A percentile compares a stretch with the other conserved stretches of the same genome.
These are phyloP conservation scores for Microcebus tavaratra DNA, from an alignment of 2,113 vertebrate species.

Conservation along the genomic window DNA sequence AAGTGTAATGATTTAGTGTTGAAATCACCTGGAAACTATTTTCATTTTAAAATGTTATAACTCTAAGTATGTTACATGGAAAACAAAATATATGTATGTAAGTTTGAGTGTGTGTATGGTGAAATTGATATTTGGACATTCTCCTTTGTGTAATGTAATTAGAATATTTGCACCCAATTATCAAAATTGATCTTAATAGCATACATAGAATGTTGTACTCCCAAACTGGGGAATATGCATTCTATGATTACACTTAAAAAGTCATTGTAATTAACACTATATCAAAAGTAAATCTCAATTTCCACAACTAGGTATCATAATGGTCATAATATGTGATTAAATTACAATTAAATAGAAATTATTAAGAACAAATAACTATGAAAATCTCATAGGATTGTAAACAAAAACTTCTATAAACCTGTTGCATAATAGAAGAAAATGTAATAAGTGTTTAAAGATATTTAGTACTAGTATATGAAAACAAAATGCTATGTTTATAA, in stretches of 20 bases:
- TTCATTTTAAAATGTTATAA: neutral
- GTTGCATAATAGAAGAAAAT: no score
- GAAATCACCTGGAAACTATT: neutral
- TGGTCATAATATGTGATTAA: neutral
- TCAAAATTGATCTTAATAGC: neutral
- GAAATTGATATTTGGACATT: neutral
- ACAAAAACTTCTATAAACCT: neutral
- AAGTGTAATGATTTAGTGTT: neutral
- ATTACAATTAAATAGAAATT: neutral
- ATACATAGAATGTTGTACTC: neutral
- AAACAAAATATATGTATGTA: neutral
- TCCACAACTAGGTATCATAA: neutral
- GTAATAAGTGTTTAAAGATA: neutral
- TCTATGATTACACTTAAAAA: neutral
- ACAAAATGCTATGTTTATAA: neutral
- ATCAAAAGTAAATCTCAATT: neutral
- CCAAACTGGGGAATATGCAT: neutral
- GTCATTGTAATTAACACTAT: neutral
- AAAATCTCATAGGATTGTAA: neutral
- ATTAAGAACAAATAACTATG: neutral
- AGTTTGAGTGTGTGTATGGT: neutral
- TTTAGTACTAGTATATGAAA: neutral
- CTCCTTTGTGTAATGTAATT: neutral
- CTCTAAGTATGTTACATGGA: neutral
- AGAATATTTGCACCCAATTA: neutral